phyloP scores from a whole-genome alignment of 2,113 vertebrate genomes.

The Odobenus rosmarus region DNA sequence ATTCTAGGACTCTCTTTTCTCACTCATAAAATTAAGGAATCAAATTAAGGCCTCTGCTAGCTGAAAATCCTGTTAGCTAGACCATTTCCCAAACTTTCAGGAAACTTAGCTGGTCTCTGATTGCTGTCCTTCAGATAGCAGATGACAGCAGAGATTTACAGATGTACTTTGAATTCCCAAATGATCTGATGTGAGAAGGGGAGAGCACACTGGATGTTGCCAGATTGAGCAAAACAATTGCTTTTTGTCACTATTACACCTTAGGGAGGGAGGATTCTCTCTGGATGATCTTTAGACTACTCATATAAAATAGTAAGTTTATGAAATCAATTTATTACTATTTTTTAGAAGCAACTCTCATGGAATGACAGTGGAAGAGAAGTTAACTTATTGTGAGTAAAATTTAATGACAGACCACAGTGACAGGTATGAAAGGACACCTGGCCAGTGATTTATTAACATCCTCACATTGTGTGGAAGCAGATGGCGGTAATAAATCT shows the following conservation, averaged over 20 bases:
- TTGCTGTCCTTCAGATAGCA: neutral
- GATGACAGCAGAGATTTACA: neutral
- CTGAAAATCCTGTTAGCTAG: neutral
- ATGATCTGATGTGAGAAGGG: neutral
- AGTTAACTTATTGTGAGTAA: conserved; percentile 6
- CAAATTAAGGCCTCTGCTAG: neutral
- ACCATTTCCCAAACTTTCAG: neutral
- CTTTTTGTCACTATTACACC: neutral
- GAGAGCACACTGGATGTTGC: neutral
- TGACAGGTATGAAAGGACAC: neutral
- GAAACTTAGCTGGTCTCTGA: neutral
- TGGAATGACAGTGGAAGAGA: neutral
- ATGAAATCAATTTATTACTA: neutral
- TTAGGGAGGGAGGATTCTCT: neutral
- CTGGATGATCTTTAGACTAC: neutral
- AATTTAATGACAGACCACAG: conserved; percentile 22
- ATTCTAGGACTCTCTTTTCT: neutral
- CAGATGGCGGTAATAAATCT: neutral
- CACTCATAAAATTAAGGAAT: neutral
- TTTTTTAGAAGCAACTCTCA: neutral
- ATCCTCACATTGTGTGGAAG: neutral
- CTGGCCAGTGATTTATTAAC: neutral
- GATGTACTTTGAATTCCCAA: neutral
- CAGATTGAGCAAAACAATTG: neutral
- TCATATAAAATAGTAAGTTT: neutral